phyloP scores from a whole-genome alignment of 2,797 vertebrate species.

The Numenius phaeopus region DNA sequence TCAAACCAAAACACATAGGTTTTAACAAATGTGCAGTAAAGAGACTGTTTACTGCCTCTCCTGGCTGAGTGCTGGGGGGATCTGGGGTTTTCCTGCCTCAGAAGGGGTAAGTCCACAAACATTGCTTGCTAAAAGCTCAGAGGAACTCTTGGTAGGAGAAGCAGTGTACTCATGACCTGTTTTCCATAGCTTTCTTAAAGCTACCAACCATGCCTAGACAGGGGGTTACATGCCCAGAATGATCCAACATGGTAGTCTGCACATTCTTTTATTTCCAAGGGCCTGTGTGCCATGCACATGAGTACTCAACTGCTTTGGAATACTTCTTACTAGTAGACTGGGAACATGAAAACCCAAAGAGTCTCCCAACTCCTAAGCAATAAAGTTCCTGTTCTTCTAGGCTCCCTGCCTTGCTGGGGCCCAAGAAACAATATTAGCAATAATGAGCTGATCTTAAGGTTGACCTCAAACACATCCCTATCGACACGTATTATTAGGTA shows the following conservation, averaged over 20 bases:
- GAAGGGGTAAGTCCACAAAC: background rate
- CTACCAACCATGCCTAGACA: background rate
- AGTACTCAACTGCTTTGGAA: background rate
- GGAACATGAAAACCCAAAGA: background rate
- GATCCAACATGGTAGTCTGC: background rate
- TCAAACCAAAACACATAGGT: fast-evolving
- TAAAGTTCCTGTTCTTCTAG: background rate
- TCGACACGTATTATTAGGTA: fast-evolving
- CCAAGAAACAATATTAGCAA: background rate
- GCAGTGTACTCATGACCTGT: too few relatives aligned
- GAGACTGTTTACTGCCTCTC: background rate
- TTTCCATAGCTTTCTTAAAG: background rate
- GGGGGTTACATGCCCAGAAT: background rate
- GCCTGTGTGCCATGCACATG: background rate
- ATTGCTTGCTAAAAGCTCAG: background rate
- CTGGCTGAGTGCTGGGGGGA: background rate
- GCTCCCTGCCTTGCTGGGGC: background rate
- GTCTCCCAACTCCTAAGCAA: background rate
- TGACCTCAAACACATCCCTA: background rate
- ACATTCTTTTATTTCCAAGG: background rate
- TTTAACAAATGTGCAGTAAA: background rate
- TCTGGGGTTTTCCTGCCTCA: background rate
- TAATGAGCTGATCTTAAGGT: background rate
- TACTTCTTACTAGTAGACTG: background rate
- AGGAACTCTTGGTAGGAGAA: background rate